phyloP scores from a whole-genome alignment of 2,888 invertebrate genomes.

The Apamea crenata region DNA sequence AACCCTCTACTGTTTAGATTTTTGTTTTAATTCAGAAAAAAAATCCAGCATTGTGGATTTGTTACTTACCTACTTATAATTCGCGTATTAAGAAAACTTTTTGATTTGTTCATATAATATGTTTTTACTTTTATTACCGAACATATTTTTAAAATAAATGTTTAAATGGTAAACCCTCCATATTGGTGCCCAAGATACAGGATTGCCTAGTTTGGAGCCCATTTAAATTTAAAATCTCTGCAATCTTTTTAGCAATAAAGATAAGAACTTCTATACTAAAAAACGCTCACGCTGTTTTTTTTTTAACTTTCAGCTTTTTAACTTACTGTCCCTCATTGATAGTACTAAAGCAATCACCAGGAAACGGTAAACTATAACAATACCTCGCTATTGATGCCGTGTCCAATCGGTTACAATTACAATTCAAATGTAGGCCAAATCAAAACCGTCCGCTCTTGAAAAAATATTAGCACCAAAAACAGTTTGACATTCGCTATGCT shows the following conservation, averaged over 20 bases:
- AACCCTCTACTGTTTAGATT: neutral
- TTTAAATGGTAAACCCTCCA: no score
- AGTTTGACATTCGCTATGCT: slow-evolving; percentile 13
- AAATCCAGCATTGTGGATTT: neutral
- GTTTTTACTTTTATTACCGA: no score
- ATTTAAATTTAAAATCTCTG: no score
- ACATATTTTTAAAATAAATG: no score
- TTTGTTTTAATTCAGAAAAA: neutral
- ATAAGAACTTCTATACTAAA: no score
- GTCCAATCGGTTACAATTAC: neutral
- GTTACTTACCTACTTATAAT: neutral
- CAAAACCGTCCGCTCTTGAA: slow-evolving; percentile 18
- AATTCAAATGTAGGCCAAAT: neutral
- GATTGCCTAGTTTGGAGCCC: no score
- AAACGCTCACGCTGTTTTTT: neutral
- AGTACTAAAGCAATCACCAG: neutral
- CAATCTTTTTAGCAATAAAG: no score
- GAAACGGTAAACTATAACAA: neutral
- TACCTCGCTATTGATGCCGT: neutral
- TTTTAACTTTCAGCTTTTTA: neutral
- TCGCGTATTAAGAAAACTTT: neutral
- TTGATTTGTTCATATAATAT: no score
- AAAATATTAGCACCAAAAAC: slow-evolving; percentile 9
- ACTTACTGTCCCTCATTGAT: neutral
- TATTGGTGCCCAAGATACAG: no score